Evolutionary conservation across 1,140 invertebrate species (phyloP), one percentile per base, ranked within the genome.

Genomic region (Drosophila trapezifrons): DNA sequence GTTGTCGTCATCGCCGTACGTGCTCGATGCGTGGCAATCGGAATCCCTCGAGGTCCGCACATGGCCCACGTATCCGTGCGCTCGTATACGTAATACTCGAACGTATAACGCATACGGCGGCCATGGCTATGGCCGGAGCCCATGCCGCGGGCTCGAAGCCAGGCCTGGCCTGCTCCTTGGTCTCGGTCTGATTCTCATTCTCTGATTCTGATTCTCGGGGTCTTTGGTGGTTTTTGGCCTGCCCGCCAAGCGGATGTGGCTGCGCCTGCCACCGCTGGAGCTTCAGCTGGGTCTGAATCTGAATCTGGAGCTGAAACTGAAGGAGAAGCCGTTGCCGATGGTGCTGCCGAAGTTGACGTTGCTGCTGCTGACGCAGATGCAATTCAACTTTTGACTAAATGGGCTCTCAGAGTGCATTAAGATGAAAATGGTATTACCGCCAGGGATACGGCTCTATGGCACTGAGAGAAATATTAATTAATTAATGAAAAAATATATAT

Each of bases 11-110:
- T 80, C 79, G 81, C 74, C 57, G 54, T 85, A 84, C 80, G 80
- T 84, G 80, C 80, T 81, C 81, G 72, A 86, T 85, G 83, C 83
- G 84, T 89, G 74, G 64, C 66, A 87, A 80, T 87, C 83, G 64
- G 63, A 89, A 77, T 87, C 83, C 81, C 83, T 52, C 18, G 63
- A 56, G 73, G 73, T 72, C 67, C 25, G 29, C 70, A 55, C 55
- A 59, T 62, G 63, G 46, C 49, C 60, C 62, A 49, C 64, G 35
- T 52, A 43, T 52, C 62, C 65, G 47, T 22, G 64, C 17, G n/a
- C 55, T 66, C 40, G 57, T 35, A 27, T 25, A 43, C 51, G 35
- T 46, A 37, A 35, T 67, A 7, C 10, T 54, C 32, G 32, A 54
- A 54, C 51, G 37, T 17, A 40, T 29, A 20, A n/a, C 15, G 32